Evolutionary conservation across 2,113 vertebrate genomes (phyloP).

Genomic region (Dascyllus trimaculatus): DNA sequence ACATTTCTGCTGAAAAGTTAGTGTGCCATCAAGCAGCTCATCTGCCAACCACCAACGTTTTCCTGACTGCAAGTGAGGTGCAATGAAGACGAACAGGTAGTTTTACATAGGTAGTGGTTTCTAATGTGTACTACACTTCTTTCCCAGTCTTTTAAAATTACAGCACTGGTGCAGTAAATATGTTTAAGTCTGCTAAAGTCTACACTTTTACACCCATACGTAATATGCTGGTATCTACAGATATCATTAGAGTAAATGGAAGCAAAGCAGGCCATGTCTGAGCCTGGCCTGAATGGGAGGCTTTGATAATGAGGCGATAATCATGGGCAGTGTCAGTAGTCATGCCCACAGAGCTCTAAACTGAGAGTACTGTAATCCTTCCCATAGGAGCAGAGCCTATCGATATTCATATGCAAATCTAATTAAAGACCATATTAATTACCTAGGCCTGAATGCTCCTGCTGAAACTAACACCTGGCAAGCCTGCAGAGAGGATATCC

Average conservation of each 20-base stretch:
- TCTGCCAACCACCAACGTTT: slow-evolving; percentile 37
- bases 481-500: slow-evolving; percentile 91
- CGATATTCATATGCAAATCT: slow-evolving; percentile 84
- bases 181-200: neutral
- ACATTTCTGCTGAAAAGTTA: slow-evolving; percentile 80
- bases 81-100: slow-evolving; percentile 26
- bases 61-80: slow-evolving; percentile 16
- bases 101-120: slow-evolving; percentile 15
- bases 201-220: neutral
- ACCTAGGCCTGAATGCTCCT: slow-evolving; percentile 70
- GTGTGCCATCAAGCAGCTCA: slow-evolving; percentile 64
- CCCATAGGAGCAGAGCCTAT: slow-evolving; percentile 39
- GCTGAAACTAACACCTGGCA: slow-evolving; percentile 87
- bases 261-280: slow-evolving; percentile 28
- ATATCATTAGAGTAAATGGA: slow-evolving; percentile 18
- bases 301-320: slow-evolving; percentile 47
- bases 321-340: slow-evolving; percentile 17
- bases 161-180: neutral
- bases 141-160: neutral
- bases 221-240: slow-evolving; percentile 17
- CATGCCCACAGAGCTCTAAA: slow-evolving; percentile 36
- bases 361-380: slow-evolving; percentile 45
- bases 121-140: neutral
- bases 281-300: slow-evolving; percentile 28
- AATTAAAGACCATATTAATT: slow-evolving; percentile 83